Evolutionary conservation across 2,888 invertebrate genomes (phyloP).

Genomic region (Macrophya alboannulata): DNA sequence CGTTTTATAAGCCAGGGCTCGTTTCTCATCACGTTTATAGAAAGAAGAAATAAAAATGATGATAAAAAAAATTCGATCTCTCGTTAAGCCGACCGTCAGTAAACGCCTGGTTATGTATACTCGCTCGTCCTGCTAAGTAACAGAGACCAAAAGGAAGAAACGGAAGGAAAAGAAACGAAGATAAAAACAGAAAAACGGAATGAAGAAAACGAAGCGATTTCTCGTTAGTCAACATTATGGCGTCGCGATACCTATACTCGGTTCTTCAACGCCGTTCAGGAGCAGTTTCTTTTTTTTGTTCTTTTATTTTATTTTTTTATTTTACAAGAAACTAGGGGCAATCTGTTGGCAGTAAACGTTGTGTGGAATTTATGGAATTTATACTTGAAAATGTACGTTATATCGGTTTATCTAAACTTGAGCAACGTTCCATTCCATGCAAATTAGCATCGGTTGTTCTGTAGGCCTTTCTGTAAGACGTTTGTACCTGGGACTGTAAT

Average conservation of each 20-base stretch:
- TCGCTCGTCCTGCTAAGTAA: not conserved
- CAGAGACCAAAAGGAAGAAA: conserved; percentile 3
- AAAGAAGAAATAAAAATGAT: not conserved
- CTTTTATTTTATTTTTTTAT: too few relatives aligned
- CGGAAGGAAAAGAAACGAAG: not conserved
- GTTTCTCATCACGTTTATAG: not conserved
- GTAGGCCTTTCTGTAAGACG: not conserved
- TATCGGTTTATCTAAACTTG: not conserved
- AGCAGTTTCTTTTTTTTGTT: not conserved
- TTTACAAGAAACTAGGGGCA: not conserved
- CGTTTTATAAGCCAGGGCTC: not conserved
- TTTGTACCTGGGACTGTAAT: not conserved
- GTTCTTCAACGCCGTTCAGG: not conserved
- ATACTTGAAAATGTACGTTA: not conserved
- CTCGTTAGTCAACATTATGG: not conserved
- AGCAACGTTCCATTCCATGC: conserved; percentile 36
- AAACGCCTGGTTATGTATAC: not conserved
- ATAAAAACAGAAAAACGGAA: not conserved
- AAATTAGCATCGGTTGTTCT: conserved; percentile 19
- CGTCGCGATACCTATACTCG: not conserved
- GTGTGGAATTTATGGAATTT: not conserved
- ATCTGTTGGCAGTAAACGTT: not conserved
- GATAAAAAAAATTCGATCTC: not conserved
- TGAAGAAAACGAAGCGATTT: not conserved
- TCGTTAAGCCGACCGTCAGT: conserved; percentile 19